phyloP scores from a whole-genome alignment of 2,888 invertebrate species.

The Ctenicera cuprea region DNA sequence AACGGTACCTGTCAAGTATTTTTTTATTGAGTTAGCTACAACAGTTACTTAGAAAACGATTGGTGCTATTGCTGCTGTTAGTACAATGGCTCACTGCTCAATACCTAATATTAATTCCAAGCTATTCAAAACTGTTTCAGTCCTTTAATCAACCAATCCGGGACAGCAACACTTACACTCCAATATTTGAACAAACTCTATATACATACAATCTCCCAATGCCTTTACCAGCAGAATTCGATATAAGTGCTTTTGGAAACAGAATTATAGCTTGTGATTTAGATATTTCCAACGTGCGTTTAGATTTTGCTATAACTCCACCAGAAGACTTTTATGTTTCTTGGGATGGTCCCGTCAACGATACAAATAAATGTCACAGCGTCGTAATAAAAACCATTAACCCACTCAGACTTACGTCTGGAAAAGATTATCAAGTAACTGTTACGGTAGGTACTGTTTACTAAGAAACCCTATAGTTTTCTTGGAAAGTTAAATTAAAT shows the following conservation, averaged over 20 bases:
- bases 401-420: slow-evolving; percentile 51
- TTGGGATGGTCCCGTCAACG: slow-evolving; percentile 23
- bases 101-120: too few relatives aligned
- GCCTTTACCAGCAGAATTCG: slow-evolving; percentile 67
- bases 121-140: slow-evolving; percentile 61
- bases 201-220: slow-evolving; percentile 72
- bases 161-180: slow-evolving; percentile 75
- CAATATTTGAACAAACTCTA: slow-evolving; percentile 68
- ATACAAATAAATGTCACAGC: slow-evolving; percentile 54
- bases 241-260: slow-evolving; percentile 68
- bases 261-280: slow-evolving; percentile 73
- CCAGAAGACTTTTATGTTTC: slow-evolving; percentile 52
- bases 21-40: too few relatives aligned
- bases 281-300: slow-evolving; percentile 73
- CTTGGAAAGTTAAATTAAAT: too few relatives aligned
- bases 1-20: too few relatives aligned
- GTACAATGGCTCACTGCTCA: too few relatives aligned
- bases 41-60: too few relatives aligned
- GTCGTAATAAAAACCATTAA: slow-evolving; percentile 56
- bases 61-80: too few relatives aligned
- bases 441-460: slow-evolving; percentile 67
- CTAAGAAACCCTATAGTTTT: too few relatives aligned
- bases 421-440: slow-evolving; percentile 57
- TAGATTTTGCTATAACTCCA: slow-evolving; percentile 60
- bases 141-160: slow-evolving; percentile 67